Percentiles rank a stretch among this genome's conserved stretches.
phyloP scores from a whole-genome alignment of 2,888 invertebrate species.

The Aphidius colemani region DNA sequence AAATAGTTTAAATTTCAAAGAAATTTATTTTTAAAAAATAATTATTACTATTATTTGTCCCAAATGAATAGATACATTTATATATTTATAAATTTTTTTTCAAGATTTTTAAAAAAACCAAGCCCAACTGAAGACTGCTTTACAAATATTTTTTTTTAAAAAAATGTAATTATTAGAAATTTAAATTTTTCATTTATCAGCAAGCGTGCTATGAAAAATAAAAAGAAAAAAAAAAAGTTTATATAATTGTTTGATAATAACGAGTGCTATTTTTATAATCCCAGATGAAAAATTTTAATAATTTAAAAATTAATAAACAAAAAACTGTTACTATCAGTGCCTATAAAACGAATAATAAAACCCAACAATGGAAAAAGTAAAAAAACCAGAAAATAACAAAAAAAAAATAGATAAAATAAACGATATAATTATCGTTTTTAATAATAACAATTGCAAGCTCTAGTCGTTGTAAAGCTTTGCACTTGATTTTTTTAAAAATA shows the following conservation, averaged over 20 bases:
- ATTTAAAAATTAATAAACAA: slow-evolving; percentile 8
- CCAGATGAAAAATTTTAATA: background rate
- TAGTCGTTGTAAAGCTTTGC: slow-evolving; percentile 26
- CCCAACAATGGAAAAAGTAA: no score
- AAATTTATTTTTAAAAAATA: background rate
- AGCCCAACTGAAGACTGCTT: background rate
- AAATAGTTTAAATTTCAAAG: background rate
- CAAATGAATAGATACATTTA: background rate
- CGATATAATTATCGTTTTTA: slow-evolving; percentile 5
- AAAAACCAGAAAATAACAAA: slow-evolving; percentile 12
- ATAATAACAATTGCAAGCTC: slow-evolving; percentile 23
- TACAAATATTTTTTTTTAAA: background rate
- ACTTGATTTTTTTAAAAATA: slow-evolving; percentile 14
- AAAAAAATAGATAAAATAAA: slow-evolving; percentile 17
- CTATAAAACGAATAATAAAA: slow-evolving; percentile 12
- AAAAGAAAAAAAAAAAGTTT: no score
- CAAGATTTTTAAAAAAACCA: no score
- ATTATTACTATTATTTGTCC: background rate
- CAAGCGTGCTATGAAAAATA: no score
- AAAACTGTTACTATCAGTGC: slow-evolving; percentile 19
- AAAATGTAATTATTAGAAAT: no score
- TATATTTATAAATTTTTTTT: background rate
- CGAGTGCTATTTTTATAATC: slow-evolving; percentile 3
- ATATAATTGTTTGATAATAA: background rate
- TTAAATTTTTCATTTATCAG: no score